phyloP scores from a whole-genome alignment of 2,113 vertebrate genomes.

The Pelecanus crispus region DNA sequence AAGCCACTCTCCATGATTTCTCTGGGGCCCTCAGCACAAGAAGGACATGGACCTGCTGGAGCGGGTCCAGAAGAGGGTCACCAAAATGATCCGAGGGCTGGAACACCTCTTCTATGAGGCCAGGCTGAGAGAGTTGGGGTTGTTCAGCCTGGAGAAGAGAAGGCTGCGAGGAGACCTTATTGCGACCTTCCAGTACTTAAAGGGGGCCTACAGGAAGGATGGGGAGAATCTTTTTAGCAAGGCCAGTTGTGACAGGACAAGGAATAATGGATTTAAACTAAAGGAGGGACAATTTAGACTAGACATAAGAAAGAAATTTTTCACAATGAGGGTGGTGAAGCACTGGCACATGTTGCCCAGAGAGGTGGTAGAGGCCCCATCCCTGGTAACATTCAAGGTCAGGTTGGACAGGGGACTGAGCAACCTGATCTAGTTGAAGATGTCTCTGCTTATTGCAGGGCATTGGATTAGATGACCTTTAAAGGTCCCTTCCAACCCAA shows the following conservation, averaged over 20 bases:
- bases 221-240: background rate
- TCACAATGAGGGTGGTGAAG: background rate
- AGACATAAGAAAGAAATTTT: background rate
- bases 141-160: background rate
- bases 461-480: background rate
- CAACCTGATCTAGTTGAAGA: background rate
- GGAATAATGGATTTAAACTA: background rate
- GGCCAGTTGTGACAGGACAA: no score
- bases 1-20: background rate
- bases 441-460: no score
- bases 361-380: background rate
- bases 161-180: background rate
- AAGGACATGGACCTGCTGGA: background rate
- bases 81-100: background rate
- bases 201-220: background rate
- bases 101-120: background rate
- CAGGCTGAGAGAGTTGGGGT: background rate
- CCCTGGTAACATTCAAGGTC: background rate
- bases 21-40: background rate
- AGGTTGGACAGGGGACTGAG: background rate
- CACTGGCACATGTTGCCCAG: background rate
- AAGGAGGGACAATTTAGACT: background rate
- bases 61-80: background rate
- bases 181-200: background rate
- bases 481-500: background rate